Evolutionary conservation across 1,140 invertebrate genomes (phyloP).

Genomic region (Antheraea mylitta): DNA sequence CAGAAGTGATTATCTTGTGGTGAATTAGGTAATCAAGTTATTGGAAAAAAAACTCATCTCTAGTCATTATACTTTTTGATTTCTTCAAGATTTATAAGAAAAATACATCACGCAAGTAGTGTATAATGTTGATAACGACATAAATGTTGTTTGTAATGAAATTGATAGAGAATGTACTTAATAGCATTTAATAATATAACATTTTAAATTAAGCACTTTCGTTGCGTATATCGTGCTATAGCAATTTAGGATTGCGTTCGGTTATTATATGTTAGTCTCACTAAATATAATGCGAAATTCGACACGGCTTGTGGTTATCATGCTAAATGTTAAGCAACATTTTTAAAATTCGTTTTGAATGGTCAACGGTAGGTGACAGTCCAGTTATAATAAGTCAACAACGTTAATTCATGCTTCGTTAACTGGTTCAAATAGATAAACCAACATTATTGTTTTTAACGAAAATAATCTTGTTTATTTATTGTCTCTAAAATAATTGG

Average conservation of each 20-base stretch:
- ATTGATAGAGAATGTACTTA: conserved; percentile 3
- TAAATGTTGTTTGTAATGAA: conserved; percentile 16
- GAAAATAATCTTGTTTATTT: too few species aligned
- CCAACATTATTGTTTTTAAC: too few species aligned
- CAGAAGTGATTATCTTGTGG: too few species aligned
- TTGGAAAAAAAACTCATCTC: too few species aligned
- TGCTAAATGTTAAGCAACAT: conserved; percentile 19
- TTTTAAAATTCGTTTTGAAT: conserved; percentile 27
- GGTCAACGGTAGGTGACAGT: background rate
- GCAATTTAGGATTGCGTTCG: conserved; percentile 55
- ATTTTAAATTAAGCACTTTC: conserved; percentile 37
- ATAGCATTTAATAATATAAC: conserved; percentile 25
- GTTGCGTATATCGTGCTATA: conserved; percentile 49
- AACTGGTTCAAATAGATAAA: too few species aligned
- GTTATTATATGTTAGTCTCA: conserved; percentile 46
- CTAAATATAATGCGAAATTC: conserved; percentile 38
- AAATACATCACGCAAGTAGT: too few species aligned
- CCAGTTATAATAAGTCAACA: background rate
- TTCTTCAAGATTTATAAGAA: too few species aligned
- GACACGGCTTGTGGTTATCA: conserved; percentile 48
- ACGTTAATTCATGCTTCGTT: too few species aligned
- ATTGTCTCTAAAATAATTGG: too few species aligned
- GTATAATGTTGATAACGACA: too few species aligned
- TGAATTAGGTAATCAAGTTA: too few species aligned
- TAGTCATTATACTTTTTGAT: too few species aligned